Conservation (phyloP, 2,113 vertebrate genomes). For the Mobula hypostoma region DNA sequence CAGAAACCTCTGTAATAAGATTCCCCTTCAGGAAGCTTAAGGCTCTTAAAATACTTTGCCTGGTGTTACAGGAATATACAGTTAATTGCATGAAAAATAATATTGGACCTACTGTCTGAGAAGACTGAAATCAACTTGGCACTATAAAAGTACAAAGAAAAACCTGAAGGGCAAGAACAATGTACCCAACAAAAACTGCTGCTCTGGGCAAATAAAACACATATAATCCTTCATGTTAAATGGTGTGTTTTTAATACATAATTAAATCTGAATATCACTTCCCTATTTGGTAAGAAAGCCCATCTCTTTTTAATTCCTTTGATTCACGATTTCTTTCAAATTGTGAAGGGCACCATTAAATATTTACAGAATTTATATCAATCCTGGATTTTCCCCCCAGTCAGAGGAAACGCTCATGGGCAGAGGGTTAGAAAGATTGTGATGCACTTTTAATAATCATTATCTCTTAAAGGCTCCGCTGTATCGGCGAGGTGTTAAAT, state of each 20-base stretch:
- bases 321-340: background rate
- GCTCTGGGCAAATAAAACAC: background rate
- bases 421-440: background rate
- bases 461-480: background rate
- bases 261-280: background rate
- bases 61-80: background rate
- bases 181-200: background rate
- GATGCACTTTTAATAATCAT: background rate
- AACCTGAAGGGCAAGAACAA: background rate
- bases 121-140: background rate
- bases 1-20: background rate
- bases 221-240: background rate
- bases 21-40: background rate
- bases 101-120: background rate
- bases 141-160: background rate
- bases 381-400: background rate
- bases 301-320: background rate
- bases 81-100: background rate
- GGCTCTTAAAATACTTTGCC: background rate
- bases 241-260: background rate
- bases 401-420: background rate
- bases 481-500: background rate
- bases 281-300: no score
- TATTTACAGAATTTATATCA: background rate
- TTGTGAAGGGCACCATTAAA: background rate